Base-by-base conservation (phyloP, 2,113 vertebrate genomes). In the Formicarius rufipectus region DNA sequence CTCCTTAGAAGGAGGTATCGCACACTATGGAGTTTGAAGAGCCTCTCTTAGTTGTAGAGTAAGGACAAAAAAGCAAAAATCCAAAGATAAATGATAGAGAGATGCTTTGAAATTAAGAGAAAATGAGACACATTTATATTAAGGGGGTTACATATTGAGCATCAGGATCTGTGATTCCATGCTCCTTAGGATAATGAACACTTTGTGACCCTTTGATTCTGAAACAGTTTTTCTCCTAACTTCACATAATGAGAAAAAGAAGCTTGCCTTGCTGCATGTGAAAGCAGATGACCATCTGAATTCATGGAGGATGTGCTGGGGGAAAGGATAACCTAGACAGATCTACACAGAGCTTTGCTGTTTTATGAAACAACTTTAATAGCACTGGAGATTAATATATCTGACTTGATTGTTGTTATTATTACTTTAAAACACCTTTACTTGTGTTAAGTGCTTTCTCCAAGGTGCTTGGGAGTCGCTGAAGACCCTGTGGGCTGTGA, bases 1-100 rank as follows among this genome's bases (percentile, higher is more conserved):
- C 80, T 93, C 86, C 81, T 87, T 88, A 82, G 82, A 80, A 92
- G 72, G 62, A 93, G 40, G 20, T 88, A 80, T 64, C 72, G 56
- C 81, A 64, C 56, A 8, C 72, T 44, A 19, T n/a, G 67, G 71
- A 84, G 52, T 81, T 83, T 95, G 79, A 92, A 77, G 64, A 83
- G 18, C 39, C 23, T 66, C 22, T 80, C 47, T 76, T 76, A 58
- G 21, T 87, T 20, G 11, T 14, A n/a, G 16, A 84, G 4, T 24
- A 58, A 58, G 47, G 93, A 89, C 21, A 72, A 53, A 84, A 92
- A 63, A 30, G 22, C 9, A 76, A 79, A 76, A 73, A 68, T 63
- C 7, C 45, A 71, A 53, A 81, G 78, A 68, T 8, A 30, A 50
- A 75, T 59, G 13, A 80, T 64, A 44, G 47, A 78, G 12, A 73